A percentile compares a stretch with the other conserved stretches of the same genome.
phyloP scores from a whole-genome alignment of 1,140 invertebrate species.

The Drosophila serrata region DNA sequence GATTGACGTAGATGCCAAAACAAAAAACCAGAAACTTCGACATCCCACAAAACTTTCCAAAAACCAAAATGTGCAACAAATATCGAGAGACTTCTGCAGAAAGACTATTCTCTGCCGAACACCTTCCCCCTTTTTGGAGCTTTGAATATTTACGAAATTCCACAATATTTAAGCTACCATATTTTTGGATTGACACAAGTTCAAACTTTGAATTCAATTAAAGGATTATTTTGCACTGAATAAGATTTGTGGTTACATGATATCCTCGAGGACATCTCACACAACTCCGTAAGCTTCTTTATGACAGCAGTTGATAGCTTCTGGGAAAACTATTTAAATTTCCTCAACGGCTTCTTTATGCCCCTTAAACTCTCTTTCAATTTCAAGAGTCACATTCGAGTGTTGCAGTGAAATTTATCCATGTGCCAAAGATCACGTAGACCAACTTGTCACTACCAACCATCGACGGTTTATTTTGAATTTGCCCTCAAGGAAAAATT shows the following conservation, averaged over 20 bases:
- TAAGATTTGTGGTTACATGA: constrained; percentile 13
- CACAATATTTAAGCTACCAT: background rate
- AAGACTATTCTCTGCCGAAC: background rate
- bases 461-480: background rate
- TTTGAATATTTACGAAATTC: background rate
- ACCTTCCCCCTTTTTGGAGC: background rate
- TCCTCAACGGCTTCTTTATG: background rate
- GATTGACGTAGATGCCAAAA: constrained; percentile 30
- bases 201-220: background rate
- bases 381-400: constrained; percentile 1
- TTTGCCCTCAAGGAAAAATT: background rate
- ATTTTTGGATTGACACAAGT: constrained; percentile 3
- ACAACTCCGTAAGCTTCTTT: background rate
- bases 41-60: constrained; percentile 32
- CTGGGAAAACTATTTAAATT: constrained; percentile 24
- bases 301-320: background rate
- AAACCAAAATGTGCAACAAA: constrained; percentile 22
- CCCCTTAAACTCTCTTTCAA: constrained; percentile 32
- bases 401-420: background rate
- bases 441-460: background rate
- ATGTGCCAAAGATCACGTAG: constrained; percentile 53
- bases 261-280: constrained; percentile 12
- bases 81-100: constrained; percentile 2
- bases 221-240: constrained; percentile 7
- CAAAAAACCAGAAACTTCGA: constrained; percentile 19